Conservation (phyloP, 37 sponge, comb jelly and placozoan genomes). For the Agelas oroides region DNA sequence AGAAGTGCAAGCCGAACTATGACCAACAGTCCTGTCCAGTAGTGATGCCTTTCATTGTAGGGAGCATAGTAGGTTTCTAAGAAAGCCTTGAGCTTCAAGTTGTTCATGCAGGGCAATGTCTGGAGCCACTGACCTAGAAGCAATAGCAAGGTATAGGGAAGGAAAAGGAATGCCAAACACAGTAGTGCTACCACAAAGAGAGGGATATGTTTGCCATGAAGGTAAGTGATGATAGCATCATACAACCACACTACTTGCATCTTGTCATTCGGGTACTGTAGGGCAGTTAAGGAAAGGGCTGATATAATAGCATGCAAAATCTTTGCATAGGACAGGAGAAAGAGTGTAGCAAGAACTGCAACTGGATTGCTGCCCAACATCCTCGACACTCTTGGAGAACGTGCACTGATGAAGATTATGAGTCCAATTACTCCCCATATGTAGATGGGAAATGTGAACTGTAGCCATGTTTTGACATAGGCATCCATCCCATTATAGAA, state of each 20-base stretch:
- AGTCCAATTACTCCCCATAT: neutral
- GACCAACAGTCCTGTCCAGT: neutral
- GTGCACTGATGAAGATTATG: neutral
- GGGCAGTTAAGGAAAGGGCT: neutral
- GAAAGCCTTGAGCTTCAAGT: neutral
- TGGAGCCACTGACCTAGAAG: neutral
- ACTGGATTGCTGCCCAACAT: slow-evolving; percentile 8
- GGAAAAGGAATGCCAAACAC: neutral
- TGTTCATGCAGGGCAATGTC: neutral
- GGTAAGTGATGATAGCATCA: neutral
- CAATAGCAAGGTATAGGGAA: neutral
- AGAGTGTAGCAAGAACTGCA: slow-evolving; percentile 18
- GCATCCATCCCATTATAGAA: neutral
- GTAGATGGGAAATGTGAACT: slow-evolving; percentile 5
- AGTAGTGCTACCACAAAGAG: neutral
- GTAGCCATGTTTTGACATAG: slow-evolving; percentile 1
- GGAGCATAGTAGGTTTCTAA: neutral
- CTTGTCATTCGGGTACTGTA: neutral
- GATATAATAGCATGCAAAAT: neutral
- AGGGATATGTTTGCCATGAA: neutral
- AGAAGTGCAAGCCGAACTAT: neutral
- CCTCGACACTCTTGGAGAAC: neutral
- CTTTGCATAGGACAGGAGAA: slow-evolving; percentile 25
- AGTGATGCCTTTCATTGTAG: neutral
- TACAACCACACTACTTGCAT: neutral